These are phyloP conservation scores for Hippocampus zosterae DNA, from an alignment of 2,113 vertebrate species.

Conservation along the genomic window DNA sequence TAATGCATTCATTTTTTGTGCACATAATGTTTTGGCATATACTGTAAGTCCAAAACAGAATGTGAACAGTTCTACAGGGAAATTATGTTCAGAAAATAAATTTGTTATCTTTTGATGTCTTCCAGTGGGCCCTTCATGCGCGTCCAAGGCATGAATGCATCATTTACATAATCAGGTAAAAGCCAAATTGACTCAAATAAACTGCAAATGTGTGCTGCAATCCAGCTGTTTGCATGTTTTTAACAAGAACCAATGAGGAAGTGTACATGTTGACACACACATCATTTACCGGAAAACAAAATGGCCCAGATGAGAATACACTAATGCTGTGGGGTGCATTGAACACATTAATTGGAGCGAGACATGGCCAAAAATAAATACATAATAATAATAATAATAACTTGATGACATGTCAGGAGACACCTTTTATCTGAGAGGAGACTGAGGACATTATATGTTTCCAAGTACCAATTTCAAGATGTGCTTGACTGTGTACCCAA, in stretches of 20 bases:
- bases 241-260: background rate
- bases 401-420: too few relatives aligned
- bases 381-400: too few relatives aligned
- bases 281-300: background rate
- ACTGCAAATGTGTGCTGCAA: background rate
- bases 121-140: background rate
- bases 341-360: background rate
- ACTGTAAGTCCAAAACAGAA: background rate
- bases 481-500: too few relatives aligned
- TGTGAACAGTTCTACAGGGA: background rate
- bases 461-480: too few relatives aligned
- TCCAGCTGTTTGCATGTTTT: background rate
- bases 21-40: background rate
- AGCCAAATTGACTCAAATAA: background rate
- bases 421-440: background rate
- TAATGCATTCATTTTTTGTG: conserved; percentile 22
- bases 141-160: background rate
- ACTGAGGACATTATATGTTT: background rate
- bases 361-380: background rate
- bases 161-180: background rate
- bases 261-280: background rate
- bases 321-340: background rate
- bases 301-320: background rate
- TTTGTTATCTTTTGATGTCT: background rate
- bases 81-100: background rate